These are phyloP conservation scores for Tonatia bakeri DNA, from an alignment of 2,113 vertebrate species.

Conservation along the genomic window DNA sequence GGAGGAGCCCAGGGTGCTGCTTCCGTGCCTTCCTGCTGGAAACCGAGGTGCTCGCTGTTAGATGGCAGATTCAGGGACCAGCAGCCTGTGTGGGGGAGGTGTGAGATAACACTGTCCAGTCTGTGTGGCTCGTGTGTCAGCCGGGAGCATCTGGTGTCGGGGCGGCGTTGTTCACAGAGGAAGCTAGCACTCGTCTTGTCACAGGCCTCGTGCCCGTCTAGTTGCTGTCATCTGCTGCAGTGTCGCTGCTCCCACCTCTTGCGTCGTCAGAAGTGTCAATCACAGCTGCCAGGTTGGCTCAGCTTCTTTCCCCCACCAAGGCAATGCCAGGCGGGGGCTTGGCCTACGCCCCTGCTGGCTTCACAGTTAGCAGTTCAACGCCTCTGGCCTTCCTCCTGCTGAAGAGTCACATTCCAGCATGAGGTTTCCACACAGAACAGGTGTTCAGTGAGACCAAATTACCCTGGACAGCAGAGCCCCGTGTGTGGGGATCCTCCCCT, in stretches of 20 bases:
- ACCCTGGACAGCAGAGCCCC: neutral
- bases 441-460: neutral
- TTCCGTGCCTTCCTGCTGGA: neutral
- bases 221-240: neutral
- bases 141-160: constrained; percentile 41
- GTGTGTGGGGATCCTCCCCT: neutral
- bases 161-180: constrained; percentile 63
- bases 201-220: neutral
- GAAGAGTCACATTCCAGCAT: no score
- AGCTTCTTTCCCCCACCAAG: neutral
- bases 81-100: neutral
- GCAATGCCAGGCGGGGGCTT: neutral
- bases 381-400: neutral
- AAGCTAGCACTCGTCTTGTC: constrained; percentile 40
- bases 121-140: constrained; percentile 5
- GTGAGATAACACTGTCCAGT: constrained; percentile 43
- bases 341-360: neutral
- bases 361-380: rapidly evolving
- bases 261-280: neutral
- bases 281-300: neutral
- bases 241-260: constrained; percentile 27
- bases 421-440: neutral
- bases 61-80: neutral
- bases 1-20: neutral
- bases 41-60: neutral